These are phyloP conservation scores for Lypha dubia DNA, from an alignment of 2,888 invertebrate species.

Conservation along the genomic window DNA sequence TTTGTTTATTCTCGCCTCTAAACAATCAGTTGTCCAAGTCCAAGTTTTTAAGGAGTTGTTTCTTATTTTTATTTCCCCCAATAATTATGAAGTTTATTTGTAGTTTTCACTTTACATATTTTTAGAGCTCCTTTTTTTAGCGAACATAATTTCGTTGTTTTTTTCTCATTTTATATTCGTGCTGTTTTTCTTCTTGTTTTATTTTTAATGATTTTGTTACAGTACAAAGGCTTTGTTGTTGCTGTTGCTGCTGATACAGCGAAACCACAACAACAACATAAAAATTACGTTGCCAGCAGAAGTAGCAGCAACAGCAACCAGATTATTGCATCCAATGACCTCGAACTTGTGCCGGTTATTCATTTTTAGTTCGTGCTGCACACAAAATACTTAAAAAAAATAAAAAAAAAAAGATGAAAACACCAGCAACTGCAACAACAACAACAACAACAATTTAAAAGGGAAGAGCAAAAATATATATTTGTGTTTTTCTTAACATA, in stretches of 20 bases:
- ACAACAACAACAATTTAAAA: conserved; percentile 33
- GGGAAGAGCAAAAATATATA: conserved; percentile 9
- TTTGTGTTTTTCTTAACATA: background rate
- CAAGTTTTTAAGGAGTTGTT: conserved; percentile 53
- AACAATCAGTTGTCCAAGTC: conserved; percentile 57
- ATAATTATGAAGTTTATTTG: conserved; percentile 42
- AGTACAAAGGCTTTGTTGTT: conserved; percentile 33
- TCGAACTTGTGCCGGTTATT: conserved; percentile 77
- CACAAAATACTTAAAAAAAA: conserved; percentile 52
- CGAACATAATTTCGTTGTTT: conserved; percentile 34
- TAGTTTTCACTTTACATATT: conserved; percentile 63
- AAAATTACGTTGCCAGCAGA: conserved; percentile 37
- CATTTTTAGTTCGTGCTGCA: conserved; percentile 69
- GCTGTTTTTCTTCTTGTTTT: background rate
- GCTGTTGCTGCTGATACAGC: conserved; percentile 2
- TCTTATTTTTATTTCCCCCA: background rate
- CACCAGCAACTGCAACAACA: conserved; percentile 25
- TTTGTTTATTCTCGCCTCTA: conserved; percentile 50
- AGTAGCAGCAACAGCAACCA: conserved; percentile 52
- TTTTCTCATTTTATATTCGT: background rate
- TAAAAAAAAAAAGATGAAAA: background rate
- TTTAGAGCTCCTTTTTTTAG: background rate
- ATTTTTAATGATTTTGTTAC: conserved; percentile 42
- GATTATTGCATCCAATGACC: conserved; percentile 78
- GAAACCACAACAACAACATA: conserved; percentile 38